These are phyloP conservation scores for Donacobius atricapilla DNA, from an alignment of 2,113 vertebrate genomes.

Conservation along the genomic window DNA sequence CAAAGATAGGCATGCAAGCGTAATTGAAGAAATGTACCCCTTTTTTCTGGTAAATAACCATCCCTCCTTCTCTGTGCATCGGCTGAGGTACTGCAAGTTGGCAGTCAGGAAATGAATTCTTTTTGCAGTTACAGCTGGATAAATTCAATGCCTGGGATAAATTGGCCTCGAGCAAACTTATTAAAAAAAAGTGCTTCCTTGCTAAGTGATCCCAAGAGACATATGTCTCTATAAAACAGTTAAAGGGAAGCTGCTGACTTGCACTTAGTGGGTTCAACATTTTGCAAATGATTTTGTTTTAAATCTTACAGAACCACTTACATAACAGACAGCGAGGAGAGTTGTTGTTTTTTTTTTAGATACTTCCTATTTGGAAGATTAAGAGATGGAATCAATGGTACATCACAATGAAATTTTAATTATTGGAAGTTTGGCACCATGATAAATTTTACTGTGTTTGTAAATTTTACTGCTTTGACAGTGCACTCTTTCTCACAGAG, in stretches of 20 bases:
- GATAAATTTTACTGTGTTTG: neutral
- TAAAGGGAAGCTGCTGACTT: slow-evolving; percentile 33
- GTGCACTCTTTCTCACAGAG: neutral
- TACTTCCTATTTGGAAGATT: slow-evolving; percentile 29
- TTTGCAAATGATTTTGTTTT: slow-evolving; percentile 34
- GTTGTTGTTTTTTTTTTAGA: neutral
- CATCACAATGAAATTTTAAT: slow-evolving; percentile 32
- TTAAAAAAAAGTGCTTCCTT: neutral
- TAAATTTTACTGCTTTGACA: neutral
- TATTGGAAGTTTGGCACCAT: neutral
- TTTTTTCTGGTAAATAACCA: neutral
- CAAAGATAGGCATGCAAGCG: neutral
- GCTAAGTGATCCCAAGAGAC: slow-evolving; percentile 51
- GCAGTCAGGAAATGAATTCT: neutral
- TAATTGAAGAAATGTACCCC: neutral
- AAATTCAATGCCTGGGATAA: slow-evolving; percentile 16
- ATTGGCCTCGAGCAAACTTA: slow-evolving; percentile 12
- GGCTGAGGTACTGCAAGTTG: neutral
- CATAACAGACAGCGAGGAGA: slow-evolving; percentile 5
- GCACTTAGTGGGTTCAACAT: slow-evolving; percentile 5
- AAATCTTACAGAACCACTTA: slow-evolving; percentile 38
- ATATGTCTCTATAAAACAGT: slow-evolving; percentile 15
- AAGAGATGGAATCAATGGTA: neutral
- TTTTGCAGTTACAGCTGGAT: neutral
- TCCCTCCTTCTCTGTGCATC: neutral